Conservation (phyloP, 2,797 vertebrate species). For the Cercopithecus neglectus region DNA sequence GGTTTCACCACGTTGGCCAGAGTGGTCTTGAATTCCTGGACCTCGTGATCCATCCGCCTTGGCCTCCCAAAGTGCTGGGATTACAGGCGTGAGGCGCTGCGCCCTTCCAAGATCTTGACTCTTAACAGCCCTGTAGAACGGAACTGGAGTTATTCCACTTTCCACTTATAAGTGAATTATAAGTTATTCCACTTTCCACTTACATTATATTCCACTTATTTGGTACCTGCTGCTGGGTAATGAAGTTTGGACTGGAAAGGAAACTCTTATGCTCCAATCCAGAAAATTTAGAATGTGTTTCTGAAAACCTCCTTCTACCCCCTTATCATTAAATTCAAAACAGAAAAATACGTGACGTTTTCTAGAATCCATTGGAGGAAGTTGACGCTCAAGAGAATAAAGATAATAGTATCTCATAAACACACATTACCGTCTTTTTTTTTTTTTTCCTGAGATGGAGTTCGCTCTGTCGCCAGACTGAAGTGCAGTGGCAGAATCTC, state of each 20-base stretch:
- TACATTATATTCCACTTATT: background rate
- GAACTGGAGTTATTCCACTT: background rate
- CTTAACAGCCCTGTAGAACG: background rate
- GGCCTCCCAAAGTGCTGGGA: too few species aligned
- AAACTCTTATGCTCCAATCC: background rate
- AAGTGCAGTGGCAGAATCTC: too few species aligned
- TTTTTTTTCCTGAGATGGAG: too few species aligned
- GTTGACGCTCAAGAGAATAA: background rate
- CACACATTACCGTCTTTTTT: background rate
- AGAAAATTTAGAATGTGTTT: background rate
- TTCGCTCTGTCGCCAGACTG: too few species aligned
- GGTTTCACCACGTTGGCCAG: too few species aligned
- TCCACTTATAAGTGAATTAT: background rate
- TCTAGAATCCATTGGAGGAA: slow-evolving; percentile 22
- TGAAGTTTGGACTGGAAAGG: background rate
- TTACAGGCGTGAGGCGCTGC: too few species aligned
- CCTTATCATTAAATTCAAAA: background rate
- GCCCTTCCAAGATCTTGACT: too few species aligned
- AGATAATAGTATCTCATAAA: slow-evolving; percentile 21
- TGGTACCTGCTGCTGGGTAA: background rate
- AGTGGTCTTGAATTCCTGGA: too few species aligned
- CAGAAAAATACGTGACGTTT: background rate
- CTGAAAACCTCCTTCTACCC: background rate
- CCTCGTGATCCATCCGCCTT: too few species aligned
- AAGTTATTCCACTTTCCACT: too few species aligned